Percentiles rank a stretch among this genome's conserved stretches.
These are phyloP conservation scores for Adineta ricciae DNA, from an alignment of 2,888 invertebrate species.

Conservation along the genomic window DNA sequence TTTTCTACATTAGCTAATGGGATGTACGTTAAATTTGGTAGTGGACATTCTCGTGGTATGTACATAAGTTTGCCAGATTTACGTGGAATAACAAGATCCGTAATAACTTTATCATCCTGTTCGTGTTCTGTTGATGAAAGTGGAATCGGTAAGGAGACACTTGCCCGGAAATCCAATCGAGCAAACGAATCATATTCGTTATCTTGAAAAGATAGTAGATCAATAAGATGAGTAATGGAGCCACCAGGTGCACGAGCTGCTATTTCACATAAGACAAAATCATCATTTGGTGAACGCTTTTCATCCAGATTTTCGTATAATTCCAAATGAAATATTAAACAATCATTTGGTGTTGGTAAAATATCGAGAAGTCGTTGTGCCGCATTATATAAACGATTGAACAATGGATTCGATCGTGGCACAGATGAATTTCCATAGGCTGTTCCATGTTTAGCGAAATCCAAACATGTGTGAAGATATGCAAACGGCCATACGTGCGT, in stretches of 20 bases:
- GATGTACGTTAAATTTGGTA: neutral
- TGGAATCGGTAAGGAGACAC: neutral
- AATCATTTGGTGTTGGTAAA: neutral
- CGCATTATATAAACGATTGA: neutral
- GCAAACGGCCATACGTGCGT: neutral
- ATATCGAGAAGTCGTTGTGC: neutral
- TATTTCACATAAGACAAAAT: neutral
- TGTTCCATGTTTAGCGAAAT: neutral
- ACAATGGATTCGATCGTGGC: neutral
- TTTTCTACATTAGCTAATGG: neutral
- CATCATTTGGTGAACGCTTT: neutral
- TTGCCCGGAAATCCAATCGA: neutral
- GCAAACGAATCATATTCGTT: neutral
- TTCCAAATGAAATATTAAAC: neutral
- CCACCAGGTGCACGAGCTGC: neutral
- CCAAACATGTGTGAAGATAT: neutral
- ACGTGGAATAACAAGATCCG: neutral
- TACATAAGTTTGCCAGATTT: neutral
- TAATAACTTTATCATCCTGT: neutral
- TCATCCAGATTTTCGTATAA: neutral
- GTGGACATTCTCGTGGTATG: neutral
- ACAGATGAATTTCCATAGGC: neutral
- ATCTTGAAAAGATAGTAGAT: neutral
- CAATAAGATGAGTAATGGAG: neutral
- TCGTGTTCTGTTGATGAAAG: neutral